These are phyloP conservation scores for Halichoerus grypus DNA, from an alignment of 2,113 vertebrate species.

Conservation along the genomic window DNA sequence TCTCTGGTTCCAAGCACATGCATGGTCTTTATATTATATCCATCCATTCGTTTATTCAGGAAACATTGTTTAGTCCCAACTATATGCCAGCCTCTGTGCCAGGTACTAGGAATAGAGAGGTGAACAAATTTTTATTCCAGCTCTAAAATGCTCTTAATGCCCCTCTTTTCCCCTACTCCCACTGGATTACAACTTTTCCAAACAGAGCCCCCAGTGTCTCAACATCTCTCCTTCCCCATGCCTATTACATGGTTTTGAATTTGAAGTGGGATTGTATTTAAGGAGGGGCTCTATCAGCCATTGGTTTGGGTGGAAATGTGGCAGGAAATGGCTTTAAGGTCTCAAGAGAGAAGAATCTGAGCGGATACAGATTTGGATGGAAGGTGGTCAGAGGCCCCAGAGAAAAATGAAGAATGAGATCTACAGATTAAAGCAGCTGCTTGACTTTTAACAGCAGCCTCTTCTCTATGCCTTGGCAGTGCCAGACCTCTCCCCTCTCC, in stretches of 20 bases:
- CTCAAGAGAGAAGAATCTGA: neutral
- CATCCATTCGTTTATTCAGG: neutral
- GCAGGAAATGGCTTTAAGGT: neutral
- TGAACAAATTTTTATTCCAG: neutral
- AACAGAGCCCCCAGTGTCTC: neutral
- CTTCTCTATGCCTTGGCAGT: neutral
- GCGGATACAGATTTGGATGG: neutral
- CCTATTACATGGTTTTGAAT: neutral
- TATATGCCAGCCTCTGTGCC: neutral
- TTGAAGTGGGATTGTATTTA: neutral
- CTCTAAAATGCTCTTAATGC: neutral
- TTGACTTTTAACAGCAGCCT: neutral
- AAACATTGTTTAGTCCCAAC: neutral
- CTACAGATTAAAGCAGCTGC: neutral
- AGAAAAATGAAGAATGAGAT: neutral
- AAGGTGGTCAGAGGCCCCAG: neutral
- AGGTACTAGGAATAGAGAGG: neutral
- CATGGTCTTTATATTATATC: neutral
- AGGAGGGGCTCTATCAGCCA: neutral
- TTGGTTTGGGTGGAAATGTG: neutral
- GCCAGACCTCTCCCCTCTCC: neutral
- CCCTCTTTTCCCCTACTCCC: neutral
- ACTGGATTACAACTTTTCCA: neutral
- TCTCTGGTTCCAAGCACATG: neutral
- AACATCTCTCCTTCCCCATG: neutral